These are phyloP conservation scores for Erithacus rubecula DNA, from an alignment of 2,797 vertebrate species.

Conservation along the genomic window DNA sequence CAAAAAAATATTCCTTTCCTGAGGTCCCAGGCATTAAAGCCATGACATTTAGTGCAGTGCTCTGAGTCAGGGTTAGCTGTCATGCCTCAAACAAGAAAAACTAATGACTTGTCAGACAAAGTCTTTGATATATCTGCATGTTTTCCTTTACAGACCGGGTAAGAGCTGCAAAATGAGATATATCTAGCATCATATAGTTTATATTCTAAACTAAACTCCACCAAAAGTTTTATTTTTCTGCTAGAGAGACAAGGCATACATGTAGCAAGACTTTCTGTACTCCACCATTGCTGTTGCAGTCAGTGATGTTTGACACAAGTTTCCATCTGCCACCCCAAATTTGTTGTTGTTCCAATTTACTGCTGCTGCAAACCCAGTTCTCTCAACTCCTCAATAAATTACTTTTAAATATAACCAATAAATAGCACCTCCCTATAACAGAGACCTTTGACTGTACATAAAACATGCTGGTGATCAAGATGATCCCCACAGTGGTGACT, in stretches of 20 bases:
- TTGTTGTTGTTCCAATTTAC: not conserved
- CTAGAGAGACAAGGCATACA: not conserved
- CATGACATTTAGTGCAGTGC: conserved; percentile 1
- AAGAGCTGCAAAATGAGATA: not conserved
- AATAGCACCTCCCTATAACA: not conserved
- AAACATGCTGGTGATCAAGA: not conserved
- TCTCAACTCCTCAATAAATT: not conserved
- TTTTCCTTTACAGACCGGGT: not conserved
- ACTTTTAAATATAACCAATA: too few species aligned
- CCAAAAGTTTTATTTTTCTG: not conserved
- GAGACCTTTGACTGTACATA: not conserved
- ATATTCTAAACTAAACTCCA: not conserved
- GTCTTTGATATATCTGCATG: not conserved
- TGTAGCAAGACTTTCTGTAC: not conserved
- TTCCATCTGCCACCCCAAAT: not conserved
- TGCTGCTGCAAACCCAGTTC: not conserved
- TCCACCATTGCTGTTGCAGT: not conserved
- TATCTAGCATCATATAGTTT: not conserved
- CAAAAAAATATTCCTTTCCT: not conserved
- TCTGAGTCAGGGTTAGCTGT: conserved; percentile 13
- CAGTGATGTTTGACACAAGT: not conserved
- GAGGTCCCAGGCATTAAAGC: not conserved
- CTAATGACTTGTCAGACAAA: not conserved
- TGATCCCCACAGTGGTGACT: not conserved
- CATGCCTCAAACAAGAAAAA: conserved; percentile 35